phyloP scores from a whole-genome alignment of 2,113 vertebrate species.

The Siphamia tubifer region DNA sequence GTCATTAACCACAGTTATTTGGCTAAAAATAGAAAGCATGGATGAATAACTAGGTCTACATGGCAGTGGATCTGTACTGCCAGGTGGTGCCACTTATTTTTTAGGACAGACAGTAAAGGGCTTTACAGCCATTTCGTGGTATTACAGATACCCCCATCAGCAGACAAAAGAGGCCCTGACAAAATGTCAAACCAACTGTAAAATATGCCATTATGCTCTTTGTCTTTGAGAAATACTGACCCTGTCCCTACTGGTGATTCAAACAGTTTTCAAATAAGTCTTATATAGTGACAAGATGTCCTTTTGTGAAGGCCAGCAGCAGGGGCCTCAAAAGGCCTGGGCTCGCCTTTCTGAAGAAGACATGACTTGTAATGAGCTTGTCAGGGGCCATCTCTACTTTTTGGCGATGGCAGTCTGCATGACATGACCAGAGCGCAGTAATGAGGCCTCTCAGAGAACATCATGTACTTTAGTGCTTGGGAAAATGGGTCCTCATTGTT shows the following conservation, averaged over 20 bases:
- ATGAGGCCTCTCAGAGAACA: constrained; percentile 47
- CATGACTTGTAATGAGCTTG: constrained; percentile 63
- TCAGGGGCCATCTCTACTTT: constrained; percentile 41
- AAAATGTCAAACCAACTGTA: constrained; percentile 74
- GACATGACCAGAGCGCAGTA: constrained; percentile 38
- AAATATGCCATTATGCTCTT: constrained; percentile 74
- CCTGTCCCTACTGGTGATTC: constrained; percentile 37
- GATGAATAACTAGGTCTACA: constrained; percentile 50
- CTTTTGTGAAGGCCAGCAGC: constrained; percentile 59
- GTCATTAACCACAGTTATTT: constrained; percentile 62
- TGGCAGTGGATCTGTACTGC: constrained; percentile 34
- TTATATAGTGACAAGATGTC: constrained; percentile 51
- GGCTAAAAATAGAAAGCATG: constrained; percentile 52
- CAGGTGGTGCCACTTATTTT: constrained; percentile 64
- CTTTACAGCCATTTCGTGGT: constrained; percentile 20
- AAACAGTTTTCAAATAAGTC: constrained; percentile 46
- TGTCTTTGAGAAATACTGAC: constrained; percentile 62
- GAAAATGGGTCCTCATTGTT: constrained; percentile 19
- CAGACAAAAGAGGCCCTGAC: constrained; percentile 58
- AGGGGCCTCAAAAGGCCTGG: constrained; percentile 12
- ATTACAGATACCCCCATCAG: constrained; percentile 49
- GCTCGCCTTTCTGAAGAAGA: constrained; percentile 50
- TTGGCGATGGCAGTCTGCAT: constrained; percentile 33
- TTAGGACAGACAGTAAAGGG: constrained; percentile 22
- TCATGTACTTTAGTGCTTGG: constrained; percentile 26